Evolutionary conservation across 2,797 vertebrate genomes (phyloP).

Genomic region (Strix occidentalis): DNA sequence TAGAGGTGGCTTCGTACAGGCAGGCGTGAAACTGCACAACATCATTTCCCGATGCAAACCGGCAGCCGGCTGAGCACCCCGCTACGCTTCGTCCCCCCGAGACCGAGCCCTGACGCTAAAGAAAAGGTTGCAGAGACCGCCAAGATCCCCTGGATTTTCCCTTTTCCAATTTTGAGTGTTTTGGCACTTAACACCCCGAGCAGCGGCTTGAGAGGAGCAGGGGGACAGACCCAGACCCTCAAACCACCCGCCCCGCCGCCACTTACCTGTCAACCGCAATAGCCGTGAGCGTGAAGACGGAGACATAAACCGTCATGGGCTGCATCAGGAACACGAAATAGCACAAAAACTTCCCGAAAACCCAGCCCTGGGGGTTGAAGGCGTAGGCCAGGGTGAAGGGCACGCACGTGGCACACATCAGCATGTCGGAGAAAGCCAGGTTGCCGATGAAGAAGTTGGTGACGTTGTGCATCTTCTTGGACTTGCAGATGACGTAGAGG

Average conservation of each 20-base stretch:
- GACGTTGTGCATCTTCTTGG: conserved; percentile 90
- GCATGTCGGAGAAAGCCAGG: conserved; percentile 90
- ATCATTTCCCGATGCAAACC: fast-evolving
- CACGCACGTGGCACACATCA: conserved; percentile 89
- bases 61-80: neutral
- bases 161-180: neutral
- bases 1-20: neutral
- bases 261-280: conserved; percentile 89
- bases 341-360: conserved; percentile 88
- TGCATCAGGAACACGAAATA: conserved; percentile 90
- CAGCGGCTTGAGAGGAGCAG: fast-evolving
- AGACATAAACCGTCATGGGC: conserved; percentile 90
- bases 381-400: conserved; percentile 89
- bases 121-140: no score
- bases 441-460: conserved; percentile 92
- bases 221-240: neutral
- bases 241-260: fast-evolving
- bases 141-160: neutral
- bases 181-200: neutral
- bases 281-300: conserved; percentile 88
- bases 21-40: no score
- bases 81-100: fast-evolving
- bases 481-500: conserved; percentile 87
- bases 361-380: conserved; percentile 88
- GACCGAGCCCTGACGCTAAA: neutral